A percentile compares a stretch with the other conserved stretches of the same genome.
These are phyloP conservation scores for Colostygia pectinataria DNA, from an alignment of 2,888 invertebrate species.

Conservation along the genomic window DNA sequence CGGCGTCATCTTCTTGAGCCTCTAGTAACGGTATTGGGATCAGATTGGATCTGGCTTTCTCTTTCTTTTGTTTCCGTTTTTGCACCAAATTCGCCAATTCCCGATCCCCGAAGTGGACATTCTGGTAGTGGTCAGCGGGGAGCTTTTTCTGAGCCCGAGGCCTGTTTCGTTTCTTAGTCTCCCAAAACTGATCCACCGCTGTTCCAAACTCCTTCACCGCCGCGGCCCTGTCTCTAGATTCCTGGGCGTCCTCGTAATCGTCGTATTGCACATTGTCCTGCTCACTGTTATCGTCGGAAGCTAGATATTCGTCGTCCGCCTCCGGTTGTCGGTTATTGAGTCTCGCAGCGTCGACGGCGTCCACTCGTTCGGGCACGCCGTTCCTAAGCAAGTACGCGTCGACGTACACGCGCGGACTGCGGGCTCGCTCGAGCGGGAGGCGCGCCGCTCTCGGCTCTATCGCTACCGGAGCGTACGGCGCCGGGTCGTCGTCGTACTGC, in stretches of 20 bases:
- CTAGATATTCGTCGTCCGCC: conserved; percentile 59
- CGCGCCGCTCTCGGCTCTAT: conserved; percentile 68
- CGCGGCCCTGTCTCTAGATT: conserved; percentile 60
- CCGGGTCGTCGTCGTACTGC: conserved; percentile 13
- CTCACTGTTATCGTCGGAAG: conserved; percentile 54
- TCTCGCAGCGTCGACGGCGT: conserved; percentile 63
- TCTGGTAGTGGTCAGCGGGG: conserved; percentile 62
- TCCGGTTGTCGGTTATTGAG: conserved; percentile 41
- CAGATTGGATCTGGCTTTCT: conserved; percentile 47
- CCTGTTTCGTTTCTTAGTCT: conserved; percentile 51
- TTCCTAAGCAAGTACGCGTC: conserved; percentile 73
- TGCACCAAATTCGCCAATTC: conserved; percentile 49
- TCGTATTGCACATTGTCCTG: conserved; percentile 56
- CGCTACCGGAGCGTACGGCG: conserved; percentile 27
- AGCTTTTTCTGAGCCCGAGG: conserved; percentile 39
- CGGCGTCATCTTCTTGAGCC: conserved; percentile 54
- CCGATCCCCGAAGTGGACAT: conserved; percentile 74
- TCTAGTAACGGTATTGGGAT: conserved; percentile 50
- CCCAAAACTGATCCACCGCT: conserved; percentile 74
- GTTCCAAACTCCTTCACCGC: conserved; percentile 64
- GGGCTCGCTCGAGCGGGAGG: conserved; percentile 57
- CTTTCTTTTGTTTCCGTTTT: conserved; percentile 53
- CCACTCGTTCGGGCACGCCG: conserved; percentile 68
- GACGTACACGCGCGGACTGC: conserved; percentile 69
- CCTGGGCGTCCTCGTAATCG: conserved; percentile 72